Evolutionary conservation across 2,888 invertebrate genomes (phyloP).

Genomic region (Protonemura montana): DNA sequence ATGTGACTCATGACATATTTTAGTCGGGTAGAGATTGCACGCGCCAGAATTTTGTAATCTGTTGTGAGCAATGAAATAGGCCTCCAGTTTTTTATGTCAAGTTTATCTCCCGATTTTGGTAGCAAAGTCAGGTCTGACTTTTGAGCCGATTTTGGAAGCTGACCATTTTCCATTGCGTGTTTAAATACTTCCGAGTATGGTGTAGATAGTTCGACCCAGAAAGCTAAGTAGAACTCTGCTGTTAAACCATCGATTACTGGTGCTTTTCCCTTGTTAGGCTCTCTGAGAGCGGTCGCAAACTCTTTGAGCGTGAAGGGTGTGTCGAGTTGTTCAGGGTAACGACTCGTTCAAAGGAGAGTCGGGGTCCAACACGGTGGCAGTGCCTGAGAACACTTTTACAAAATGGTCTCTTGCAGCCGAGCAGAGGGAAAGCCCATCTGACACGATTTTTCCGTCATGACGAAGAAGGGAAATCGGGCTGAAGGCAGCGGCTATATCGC

Average conservation of each 20-base stretch:
- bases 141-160: background rate
- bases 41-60: conserved; percentile 42
- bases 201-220: conserved; percentile 2
- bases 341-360: conserved; percentile 22
- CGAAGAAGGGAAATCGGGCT: background rate
- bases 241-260: conserved; percentile 40
- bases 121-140: background rate
- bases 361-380: background rate
- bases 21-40: conserved; percentile 19
- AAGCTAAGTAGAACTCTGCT: conserved; percentile 7
- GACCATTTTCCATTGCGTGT: background rate
- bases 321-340: background rate
- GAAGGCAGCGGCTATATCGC: background rate
- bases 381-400: background rate
- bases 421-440: conserved; percentile 14
- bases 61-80: conserved; percentile 40
- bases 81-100: conserved; percentile 38
- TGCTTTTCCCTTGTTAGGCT: conserved; percentile 8
- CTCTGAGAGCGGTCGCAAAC: background rate
- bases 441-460: background rate
- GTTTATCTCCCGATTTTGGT: conserved; percentile 17
- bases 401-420: conserved; percentile 1
- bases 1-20: background rate
- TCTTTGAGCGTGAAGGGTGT: background rate
- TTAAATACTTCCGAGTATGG: background rate